These are phyloP conservation scores for Ictalurus punctatus DNA, from an alignment of 2,113 vertebrate species.

Conservation along the genomic window DNA sequence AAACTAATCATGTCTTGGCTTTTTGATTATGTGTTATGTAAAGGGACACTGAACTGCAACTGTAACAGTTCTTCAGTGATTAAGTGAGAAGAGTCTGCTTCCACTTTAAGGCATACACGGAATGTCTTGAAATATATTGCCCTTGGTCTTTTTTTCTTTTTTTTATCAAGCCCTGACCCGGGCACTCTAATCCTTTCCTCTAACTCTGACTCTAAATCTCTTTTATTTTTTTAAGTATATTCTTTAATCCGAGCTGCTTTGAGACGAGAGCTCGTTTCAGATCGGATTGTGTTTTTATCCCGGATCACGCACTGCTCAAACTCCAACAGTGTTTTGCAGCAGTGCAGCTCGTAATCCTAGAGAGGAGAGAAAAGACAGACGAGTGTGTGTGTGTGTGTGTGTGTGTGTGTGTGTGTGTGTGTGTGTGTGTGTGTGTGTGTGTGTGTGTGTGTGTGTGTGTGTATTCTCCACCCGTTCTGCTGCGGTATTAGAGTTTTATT, in stretches of 20 bases:
- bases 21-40: not conserved
- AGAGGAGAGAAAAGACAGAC: constrained; percentile 18
- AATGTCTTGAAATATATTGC: not conserved
- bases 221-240: not conserved
- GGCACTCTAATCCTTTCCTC: not conserved
- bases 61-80: not conserved
- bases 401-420: constrained; percentile 12
- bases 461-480: constrained; percentile 29
- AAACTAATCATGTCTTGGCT: not conserved
- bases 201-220: not conserved
- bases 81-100: not conserved
- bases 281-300: constrained; percentile 19
- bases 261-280: constrained; percentile 5
- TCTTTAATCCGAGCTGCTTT: not conserved
- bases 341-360: constrained; percentile 23
- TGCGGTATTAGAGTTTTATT: constrained; percentile 27
- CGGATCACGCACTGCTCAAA: constrained; percentile 15
- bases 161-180: not conserved
- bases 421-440: constrained; percentile 15
- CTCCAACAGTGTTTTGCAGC: constrained; percentile 17
- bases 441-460: constrained; percentile 15
- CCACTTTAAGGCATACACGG: not conserved
- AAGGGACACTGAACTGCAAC: not conserved
- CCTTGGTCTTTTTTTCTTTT: not conserved
- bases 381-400: not conserved